Evolutionary conservation across 2,888 invertebrate species (phyloP).

Genomic region (Ptychoptera contaminata): DNA sequence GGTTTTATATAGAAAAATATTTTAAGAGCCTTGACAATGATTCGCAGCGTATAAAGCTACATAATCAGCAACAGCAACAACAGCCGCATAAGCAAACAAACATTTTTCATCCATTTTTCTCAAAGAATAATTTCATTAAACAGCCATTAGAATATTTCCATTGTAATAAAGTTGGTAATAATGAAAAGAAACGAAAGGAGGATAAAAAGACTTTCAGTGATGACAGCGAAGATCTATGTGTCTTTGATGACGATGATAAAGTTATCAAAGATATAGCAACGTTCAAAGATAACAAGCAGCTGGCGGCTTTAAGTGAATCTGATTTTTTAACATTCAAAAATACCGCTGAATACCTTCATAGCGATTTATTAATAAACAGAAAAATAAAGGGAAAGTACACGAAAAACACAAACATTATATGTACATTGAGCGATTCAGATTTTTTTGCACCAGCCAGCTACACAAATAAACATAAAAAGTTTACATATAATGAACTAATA

Average conservation of each 20-base stretch:
- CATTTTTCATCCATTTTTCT: slow-evolving; percentile 6
- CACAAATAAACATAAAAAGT: background rate
- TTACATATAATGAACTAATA: no score
- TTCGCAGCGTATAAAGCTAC: slow-evolving; percentile 9
- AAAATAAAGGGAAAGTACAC: no score
- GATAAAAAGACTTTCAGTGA: background rate
- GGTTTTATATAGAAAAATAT: slow-evolving; percentile 21
- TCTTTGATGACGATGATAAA: no score
- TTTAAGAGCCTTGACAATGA: slow-evolving; percentile 12
- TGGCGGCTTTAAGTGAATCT: slow-evolving; percentile 26
- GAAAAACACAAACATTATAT: slow-evolving; percentile 1
- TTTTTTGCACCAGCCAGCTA: background rate
- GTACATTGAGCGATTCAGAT: background rate
- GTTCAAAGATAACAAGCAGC: slow-evolving; percentile 11
- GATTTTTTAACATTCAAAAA: slow-evolving; percentile 27
- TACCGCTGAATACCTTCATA: slow-evolving; percentile 1
- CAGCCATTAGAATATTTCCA: slow-evolving; percentile 6
- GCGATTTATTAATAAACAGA: no score
- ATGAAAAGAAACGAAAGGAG: background rate
- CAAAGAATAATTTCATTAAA: slow-evolving; percentile 7
- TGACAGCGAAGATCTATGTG: background rate
- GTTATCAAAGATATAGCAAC: slow-evolving; percentile 1
- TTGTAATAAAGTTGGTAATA: slow-evolving; percentile 1
- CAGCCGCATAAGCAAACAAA: background rate
- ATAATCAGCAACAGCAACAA: slow-evolving; percentile 1